Percentiles rank a stretch among this genome's conserved stretches.
phyloP scores from a whole-genome alignment of 2,113 vertebrate genomes.

The Melierax canorus region DNA sequence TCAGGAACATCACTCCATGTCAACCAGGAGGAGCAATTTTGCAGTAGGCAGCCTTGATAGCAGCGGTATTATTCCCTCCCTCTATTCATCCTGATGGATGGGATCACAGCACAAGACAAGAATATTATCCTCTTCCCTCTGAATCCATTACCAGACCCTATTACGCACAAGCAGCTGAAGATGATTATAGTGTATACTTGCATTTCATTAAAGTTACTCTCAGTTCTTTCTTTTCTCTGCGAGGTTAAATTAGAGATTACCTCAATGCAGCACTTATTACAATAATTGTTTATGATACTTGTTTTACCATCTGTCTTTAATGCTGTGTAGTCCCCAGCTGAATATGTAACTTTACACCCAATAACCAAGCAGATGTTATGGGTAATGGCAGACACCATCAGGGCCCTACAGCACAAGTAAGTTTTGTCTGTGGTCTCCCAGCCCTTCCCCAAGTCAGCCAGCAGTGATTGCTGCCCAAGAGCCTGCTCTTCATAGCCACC shows the following conservation, averaged over 20 bases:
- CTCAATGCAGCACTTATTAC: slow-evolving; percentile 57
- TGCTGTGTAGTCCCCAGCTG: slow-evolving; percentile 48
- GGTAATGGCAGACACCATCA: neutral
- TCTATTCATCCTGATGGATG: slow-evolving; percentile 32
- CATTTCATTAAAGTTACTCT: slow-evolving; percentile 60
- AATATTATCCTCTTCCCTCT: slow-evolving; percentile 20
- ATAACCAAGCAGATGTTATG: slow-evolving; percentile 57
- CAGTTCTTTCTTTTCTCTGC: slow-evolving; percentile 38
- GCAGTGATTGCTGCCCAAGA: neutral
- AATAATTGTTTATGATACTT: slow-evolving; percentile 68
- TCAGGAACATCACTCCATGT: neutral
- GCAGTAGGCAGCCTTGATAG: neutral
- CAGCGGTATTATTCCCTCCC: neutral
- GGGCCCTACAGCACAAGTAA: neutral
- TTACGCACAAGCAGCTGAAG: slow-evolving; percentile 55
- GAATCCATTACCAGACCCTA: slow-evolving; percentile 38
- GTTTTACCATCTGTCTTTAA: slow-evolving; percentile 72
- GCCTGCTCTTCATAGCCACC: neutral
- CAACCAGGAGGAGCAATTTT: neutral
- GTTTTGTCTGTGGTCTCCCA: neutral
- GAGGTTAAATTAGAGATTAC: slow-evolving; percentile 65
- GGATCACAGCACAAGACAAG: slow-evolving; percentile 19
- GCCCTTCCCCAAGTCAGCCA: neutral
- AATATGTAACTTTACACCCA: slow-evolving; percentile 55
- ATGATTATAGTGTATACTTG: slow-evolving; percentile 56